phyloP scores from a whole-genome alignment of 2,113 vertebrate species.

The Mormyrus iriodes region DNA sequence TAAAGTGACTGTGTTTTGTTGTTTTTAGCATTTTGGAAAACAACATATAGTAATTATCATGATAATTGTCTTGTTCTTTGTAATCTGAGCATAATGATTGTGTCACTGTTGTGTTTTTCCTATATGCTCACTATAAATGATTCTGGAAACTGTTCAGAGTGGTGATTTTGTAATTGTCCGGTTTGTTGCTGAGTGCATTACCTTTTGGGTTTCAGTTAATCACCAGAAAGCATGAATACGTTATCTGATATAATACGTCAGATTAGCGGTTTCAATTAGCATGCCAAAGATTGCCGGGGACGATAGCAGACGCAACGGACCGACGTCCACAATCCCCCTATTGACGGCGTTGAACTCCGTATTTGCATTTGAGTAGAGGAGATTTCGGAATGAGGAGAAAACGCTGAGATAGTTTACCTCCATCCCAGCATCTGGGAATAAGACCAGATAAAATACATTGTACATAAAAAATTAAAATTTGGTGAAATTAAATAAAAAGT shows the following conservation, averaged over 20 bases:
- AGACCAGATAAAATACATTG: constrained; percentile 35
- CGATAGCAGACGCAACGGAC: constrained; percentile 52
- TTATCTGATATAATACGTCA: constrained; percentile 61
- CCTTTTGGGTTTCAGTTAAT: constrained; percentile 53
- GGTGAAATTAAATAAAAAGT: background rate
- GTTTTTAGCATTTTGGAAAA: background rate
- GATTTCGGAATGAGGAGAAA: constrained; percentile 55
- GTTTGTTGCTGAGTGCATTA: constrained; percentile 40
- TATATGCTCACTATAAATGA: constrained; percentile 33
- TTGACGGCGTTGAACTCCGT: constrained; percentile 52
- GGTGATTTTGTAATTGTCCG: constrained; percentile 47
- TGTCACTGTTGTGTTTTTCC: constrained; percentile 20
- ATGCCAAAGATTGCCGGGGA: constrained; percentile 52
- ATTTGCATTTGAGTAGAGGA: constrained; percentile 60
- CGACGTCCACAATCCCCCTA: constrained; percentile 51
- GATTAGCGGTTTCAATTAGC: constrained; percentile 62
- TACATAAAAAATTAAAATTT: background rate
- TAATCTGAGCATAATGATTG: background rate
- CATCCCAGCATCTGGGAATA: constrained; percentile 52
- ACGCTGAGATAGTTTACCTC: constrained; percentile 42
- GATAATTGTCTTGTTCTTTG: background rate
- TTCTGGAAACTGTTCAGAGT: constrained; percentile 51
- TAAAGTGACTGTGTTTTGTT: background rate
- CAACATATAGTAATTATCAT: background rate
- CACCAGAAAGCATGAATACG: constrained; percentile 55